Conservation (phyloP, 2,113 vertebrate species). For the Corythaeola cristata region DNA sequence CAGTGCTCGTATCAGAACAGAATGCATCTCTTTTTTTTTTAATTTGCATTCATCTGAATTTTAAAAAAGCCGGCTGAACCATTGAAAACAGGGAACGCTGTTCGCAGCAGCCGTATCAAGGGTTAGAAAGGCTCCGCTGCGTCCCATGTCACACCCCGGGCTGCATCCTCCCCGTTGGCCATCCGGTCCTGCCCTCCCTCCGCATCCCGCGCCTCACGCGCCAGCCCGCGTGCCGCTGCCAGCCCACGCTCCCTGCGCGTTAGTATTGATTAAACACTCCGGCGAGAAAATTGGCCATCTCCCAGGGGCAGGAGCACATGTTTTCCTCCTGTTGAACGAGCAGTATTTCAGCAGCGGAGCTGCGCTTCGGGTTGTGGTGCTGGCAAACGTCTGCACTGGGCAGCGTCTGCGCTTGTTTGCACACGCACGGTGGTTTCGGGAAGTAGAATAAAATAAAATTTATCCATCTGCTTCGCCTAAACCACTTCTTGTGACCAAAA, state of each 20-base stretch:
- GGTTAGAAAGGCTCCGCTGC: not conserved
- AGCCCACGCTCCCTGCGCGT: not conserved
- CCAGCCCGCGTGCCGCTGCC: not conserved
- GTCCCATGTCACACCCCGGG: accelerated
- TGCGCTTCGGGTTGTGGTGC: not conserved
- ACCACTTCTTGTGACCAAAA: not conserved
- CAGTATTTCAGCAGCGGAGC: not conserved
- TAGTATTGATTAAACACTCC: not conserved
- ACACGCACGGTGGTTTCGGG: accelerated
- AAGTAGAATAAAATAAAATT: not conserved
- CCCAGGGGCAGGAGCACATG: not conserved
- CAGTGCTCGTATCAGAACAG: not conserved
- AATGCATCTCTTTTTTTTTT: not conserved
- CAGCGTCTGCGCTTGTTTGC: not conserved
- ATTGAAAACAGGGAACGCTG: not conserved
- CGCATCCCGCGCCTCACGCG: not conserved
- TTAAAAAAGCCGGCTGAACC: not conserved
- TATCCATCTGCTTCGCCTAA: not conserved
- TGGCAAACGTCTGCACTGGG: not conserved
- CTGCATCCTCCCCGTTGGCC: not conserved
- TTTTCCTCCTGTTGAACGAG: accelerated
- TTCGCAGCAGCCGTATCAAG: not conserved
- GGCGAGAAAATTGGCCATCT: not conserved
- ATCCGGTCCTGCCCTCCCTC: not conserved
- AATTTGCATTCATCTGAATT: not conserved